These are phyloP conservation scores for Hydractinia echinata DNA, from an alignment of 30 jellyfish, hydroid and myxozoan genomes.

Conservation along the genomic window DNA sequence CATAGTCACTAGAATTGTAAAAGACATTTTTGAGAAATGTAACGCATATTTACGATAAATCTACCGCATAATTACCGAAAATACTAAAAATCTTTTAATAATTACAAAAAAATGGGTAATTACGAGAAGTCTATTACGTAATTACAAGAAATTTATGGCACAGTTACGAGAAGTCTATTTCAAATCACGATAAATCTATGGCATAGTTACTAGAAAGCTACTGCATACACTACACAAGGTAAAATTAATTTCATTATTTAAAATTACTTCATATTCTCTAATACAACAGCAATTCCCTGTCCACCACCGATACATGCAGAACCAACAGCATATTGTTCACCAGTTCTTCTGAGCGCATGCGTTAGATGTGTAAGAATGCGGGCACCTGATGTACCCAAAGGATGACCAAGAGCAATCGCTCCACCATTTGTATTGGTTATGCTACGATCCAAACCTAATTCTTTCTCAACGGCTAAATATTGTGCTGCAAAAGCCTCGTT, in stretches of 20 bases:
- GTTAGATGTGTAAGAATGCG: conserved; percentile 73
- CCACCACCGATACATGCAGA: conserved; percentile 99
- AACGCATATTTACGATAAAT: no score
- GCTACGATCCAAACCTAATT: conserved; percentile 68
- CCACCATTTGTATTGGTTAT: conserved; percentile 84
- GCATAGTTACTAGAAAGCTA: background rate
- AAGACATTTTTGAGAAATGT: no score
- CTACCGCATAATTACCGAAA: no score
- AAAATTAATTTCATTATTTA: no score
- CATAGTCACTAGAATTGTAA: no score
- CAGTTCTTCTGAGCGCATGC: conserved; percentile 70
- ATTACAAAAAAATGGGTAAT: no score
- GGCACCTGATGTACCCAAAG: conserved; percentile 90
- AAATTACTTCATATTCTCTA: conserved; percentile 54
- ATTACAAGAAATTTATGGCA: no score
- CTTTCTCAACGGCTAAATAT: conserved; percentile 70
- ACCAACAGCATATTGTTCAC: conserved; percentile 75
- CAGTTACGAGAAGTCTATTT: no score
- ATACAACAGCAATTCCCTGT: conserved; percentile 89
- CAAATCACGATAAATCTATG: no score
- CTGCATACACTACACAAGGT: background rate
- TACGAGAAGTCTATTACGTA: no score
- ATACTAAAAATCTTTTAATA: no score
- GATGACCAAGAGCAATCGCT: conserved; percentile 96
- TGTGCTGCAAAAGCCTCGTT: conserved; percentile 97